Conservation (phyloP, 2,888 invertebrate genomes). For the Linnaemya tessellans region DNA sequence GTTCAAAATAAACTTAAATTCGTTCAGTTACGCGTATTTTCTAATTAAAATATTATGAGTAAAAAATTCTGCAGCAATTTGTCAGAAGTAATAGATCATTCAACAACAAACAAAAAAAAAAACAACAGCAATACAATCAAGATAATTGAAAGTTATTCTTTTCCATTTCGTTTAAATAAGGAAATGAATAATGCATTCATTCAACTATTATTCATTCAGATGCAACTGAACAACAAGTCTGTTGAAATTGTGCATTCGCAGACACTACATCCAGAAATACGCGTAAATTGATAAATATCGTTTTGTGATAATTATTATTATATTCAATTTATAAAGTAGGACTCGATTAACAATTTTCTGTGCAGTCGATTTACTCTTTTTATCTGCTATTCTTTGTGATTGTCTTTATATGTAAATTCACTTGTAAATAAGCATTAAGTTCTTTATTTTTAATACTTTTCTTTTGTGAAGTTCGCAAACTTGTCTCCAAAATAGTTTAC, state of each 20-base stretch:
- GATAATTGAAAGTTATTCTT: neutral
- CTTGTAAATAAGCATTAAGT: too few relatives aligned
- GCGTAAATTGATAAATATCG: neutral
- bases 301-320: too few relatives aligned
- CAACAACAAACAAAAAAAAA: neutral
- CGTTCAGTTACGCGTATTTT: neutral
- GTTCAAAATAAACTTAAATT: neutral
- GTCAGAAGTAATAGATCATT: slow-evolving; percentile 5
- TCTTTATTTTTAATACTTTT: too few relatives aligned
- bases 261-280: neutral
- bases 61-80: neutral
- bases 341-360: too few relatives aligned
- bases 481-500: too few relatives aligned
- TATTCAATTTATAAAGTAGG: too few relatives aligned
- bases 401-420: too few relatives aligned
- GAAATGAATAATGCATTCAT: slow-evolving; percentile 38
- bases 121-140: slow-evolving; percentile 12
- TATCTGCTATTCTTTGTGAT: too few relatives aligned
- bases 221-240: neutral
- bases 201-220: slow-evolving; percentile 22
- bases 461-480: too few relatives aligned
- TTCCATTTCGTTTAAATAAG: slow-evolving; percentile 1
- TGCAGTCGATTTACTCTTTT: too few relatives aligned
- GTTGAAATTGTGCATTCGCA: neutral
- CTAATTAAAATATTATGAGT: neutral